These are phyloP conservation scores for Philopotamus ludificatus DNA, from an alignment of 1,140 invertebrate species.

Conservation along the genomic window DNA sequence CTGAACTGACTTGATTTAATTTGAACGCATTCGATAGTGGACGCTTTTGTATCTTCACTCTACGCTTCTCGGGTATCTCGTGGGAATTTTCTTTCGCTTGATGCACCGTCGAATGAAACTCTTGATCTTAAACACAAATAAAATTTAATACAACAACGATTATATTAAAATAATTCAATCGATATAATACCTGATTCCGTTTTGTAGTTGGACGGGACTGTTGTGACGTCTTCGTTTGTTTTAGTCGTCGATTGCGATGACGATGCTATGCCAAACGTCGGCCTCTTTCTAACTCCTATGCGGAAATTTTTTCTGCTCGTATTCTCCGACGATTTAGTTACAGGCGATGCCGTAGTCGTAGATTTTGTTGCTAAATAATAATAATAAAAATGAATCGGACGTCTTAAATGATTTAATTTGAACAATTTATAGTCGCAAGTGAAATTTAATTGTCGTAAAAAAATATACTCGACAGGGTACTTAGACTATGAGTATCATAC, in stretches of 20 bases:
- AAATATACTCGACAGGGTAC: no score
- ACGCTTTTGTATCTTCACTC: conserved; percentile 30
- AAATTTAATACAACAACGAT: conserved; percentile 5
- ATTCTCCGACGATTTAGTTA: conserved; percentile 4
- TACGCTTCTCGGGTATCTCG: conserved; percentile 18
- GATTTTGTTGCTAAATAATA: conserved; percentile 1
- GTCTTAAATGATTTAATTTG: neutral
- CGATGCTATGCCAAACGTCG: neutral
- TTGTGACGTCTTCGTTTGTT: conserved; percentile 2
- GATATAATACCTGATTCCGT: neutral
- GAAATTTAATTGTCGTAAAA: conserved; percentile 4
- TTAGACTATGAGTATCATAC: no score
- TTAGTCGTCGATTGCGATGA: neutral
- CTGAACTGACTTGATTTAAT: conserved; percentile 20
- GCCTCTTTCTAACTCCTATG: conserved; percentile 23
- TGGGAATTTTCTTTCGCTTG: conserved; percentile 25
- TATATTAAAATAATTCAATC: neutral
- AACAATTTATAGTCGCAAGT: neutral
- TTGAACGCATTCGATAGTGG: conserved; percentile 24
- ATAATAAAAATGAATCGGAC: neutral
- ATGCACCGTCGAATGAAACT: conserved; percentile 35
- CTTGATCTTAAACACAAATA: conserved; percentile 33
- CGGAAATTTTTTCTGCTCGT: conserved; percentile 27
- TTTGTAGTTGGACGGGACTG: neutral
- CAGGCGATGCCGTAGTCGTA: conserved; percentile 1